phyloP scores from a whole-genome alignment of 2,113 vertebrate genomes.

The Nanger granti region DNA sequence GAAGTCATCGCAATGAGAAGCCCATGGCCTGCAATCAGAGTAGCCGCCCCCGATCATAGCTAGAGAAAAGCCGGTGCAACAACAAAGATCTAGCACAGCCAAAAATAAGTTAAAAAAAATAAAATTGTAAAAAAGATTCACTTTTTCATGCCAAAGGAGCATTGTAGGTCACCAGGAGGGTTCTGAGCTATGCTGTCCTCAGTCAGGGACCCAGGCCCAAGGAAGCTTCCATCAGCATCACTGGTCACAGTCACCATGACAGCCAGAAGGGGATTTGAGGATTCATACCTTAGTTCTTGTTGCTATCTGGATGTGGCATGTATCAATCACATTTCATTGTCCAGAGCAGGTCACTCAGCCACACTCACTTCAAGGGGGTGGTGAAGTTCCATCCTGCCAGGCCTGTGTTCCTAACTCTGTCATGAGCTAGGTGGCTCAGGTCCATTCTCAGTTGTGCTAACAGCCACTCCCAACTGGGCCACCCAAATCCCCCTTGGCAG shows the following conservation, averaged over 20 bases:
- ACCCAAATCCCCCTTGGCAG: not conserved
- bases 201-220: not conserved
- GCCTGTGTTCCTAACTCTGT: not conserved
- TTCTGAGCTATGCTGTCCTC: not conserved
- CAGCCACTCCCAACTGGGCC: not conserved
- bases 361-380: not conserved
- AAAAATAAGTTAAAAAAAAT: not conserved
- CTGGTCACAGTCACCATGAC: too few species aligned
- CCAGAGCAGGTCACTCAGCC: not conserved
- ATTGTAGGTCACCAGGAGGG: not conserved
- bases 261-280: not conserved
- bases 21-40: not conserved
- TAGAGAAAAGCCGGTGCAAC: not conserved
- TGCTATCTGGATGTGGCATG: not conserved
- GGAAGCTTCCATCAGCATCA: too few species aligned
- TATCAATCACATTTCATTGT: not conserved
- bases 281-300: not conserved
- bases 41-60: not conserved
- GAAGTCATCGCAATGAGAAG: not conserved
- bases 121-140: not conserved
- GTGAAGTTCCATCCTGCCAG: not conserved
- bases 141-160: not conserved
- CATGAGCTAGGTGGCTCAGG: not conserved
- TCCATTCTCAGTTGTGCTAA: not conserved
- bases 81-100: not conserved